A percentile compares a stretch with the other conserved stretches of the same genome.
These are phyloP conservation scores for Diorhabda elongata DNA, from an alignment of 1,140 invertebrate genomes.

Conservation along the genomic window DNA sequence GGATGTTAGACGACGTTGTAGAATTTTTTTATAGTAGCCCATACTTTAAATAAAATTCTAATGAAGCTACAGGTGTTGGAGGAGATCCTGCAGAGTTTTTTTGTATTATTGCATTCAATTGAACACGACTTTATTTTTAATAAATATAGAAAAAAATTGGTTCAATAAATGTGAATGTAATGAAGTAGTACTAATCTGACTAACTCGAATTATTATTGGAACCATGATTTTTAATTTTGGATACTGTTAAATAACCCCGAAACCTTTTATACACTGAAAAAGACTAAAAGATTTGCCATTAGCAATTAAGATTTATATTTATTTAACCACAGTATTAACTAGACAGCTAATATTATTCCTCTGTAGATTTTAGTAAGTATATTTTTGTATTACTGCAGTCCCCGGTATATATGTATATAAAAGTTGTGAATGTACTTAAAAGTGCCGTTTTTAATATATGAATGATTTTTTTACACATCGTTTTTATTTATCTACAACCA, in stretches of 20 bases:
- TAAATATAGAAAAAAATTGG: too few relatives aligned
- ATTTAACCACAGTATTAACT: conserved; percentile 14
- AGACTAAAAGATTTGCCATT: conserved; percentile 16
- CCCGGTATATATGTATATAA: conserved; percentile 11
- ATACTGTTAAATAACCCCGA: background rate
- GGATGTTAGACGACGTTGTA: too few relatives aligned
- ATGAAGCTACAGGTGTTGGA: too few relatives aligned
- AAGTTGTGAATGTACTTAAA: conserved; percentile 15
- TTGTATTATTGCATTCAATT: too few relatives aligned
- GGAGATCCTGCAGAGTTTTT: too few relatives aligned
- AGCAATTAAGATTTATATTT: conserved; percentile 8
- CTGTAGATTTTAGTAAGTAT: conserved; percentile 8
- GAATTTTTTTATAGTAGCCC: too few relatives aligned
- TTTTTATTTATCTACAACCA: too few relatives aligned
- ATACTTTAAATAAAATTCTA: too few relatives aligned
- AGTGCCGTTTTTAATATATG: conserved; percentile 10
- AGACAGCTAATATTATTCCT: conserved; percentile 12
- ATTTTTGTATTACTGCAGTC: conserved; percentile 9
- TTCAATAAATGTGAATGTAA: too few relatives aligned
- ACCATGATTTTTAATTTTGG: background rate
- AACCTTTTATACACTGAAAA: conserved; percentile 2
- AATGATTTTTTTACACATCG: background rate
- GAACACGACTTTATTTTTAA: too few relatives aligned
- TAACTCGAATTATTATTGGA: too few relatives aligned
- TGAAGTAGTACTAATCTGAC: too few relatives aligned